Conservation (phyloP, 2,888 invertebrate species). For the Palloptera scutellata region DNA sequence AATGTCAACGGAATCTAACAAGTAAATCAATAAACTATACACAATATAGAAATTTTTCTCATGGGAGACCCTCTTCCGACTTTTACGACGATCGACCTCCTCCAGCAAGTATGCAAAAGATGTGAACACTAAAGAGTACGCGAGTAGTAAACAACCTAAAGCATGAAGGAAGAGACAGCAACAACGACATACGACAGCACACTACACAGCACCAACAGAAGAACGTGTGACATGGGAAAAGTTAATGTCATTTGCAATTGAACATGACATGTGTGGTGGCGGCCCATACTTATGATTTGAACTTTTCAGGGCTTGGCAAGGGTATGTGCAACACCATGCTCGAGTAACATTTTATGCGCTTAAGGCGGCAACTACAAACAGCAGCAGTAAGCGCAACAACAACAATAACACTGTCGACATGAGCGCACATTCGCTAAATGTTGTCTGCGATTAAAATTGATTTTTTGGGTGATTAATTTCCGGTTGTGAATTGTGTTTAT, state of each 20-base stretch:
- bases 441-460: constrained; percentile 49
- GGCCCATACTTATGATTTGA: constrained; percentile 19
- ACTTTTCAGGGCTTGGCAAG: not conserved
- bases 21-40: too few species aligned
- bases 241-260: constrained; percentile 43
- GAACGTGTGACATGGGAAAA: constrained; percentile 27
- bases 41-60: too few species aligned
- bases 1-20: too few species aligned
- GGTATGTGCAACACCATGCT: constrained; percentile 10
- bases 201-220: not conserved
- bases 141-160: too few species aligned
- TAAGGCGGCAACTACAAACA: not conserved
- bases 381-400: not conserved
- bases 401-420: not conserved
- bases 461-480: constrained; percentile 51
- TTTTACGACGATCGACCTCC: too few species aligned
- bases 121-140: too few species aligned
- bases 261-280: constrained; percentile 42
- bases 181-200: constrained; percentile 2
- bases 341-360: constrained; percentile 2
- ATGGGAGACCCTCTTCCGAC: too few species aligned
- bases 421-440: constrained; percentile 14
- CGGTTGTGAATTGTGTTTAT: constrained; percentile 31
- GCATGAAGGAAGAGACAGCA: not conserved
- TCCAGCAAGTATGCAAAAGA: too few species aligned